Evolutionary conservation across 2,113 vertebrate species (phyloP), one percentile per base, ranked within the genome.

Genomic region (Polypterus senegalus): DNA sequence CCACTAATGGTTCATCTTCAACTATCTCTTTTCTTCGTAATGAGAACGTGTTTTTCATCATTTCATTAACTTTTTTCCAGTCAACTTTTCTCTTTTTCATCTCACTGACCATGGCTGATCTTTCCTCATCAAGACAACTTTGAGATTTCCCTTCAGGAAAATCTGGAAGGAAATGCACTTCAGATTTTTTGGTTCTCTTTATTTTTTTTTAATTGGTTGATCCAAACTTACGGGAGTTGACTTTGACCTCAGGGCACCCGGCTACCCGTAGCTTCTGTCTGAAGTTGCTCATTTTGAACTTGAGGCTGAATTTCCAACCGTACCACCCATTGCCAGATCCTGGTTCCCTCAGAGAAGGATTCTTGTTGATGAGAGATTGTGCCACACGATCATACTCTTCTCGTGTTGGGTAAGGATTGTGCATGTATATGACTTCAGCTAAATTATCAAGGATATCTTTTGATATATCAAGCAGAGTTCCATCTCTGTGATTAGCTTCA

Each of bases 201-300:
- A 49, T 4, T 6, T n/a, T 8, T 7, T 65, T 65, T 27, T 52
- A 46, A 5, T 67, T 63, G 56, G 5, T 43, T 27, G 11, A 9
- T 49, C 57, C 10, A n/a, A 46, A 57, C 48, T 65, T 61, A 45
- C 46, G 48, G 10, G 43, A 48, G 27, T 66, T 58, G 46, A 61
- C 54, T 57, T 57, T 5, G 47, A 66, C 47, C 49, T 62, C 60
- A 52, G 54, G 54, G 5, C 65, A 66, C 65, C 55, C 27, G 46
- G 9, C 61, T 60, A 54, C 47, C 10, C 47, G 48, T 49, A 61
- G 46, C 51, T 49, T 66, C 46, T 66, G 62, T 61, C 55, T 44
- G 49, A 63, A 65, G 53, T 68, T 71, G 10, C 61, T 63, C 58
- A 68, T 69, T 47, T 69, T 69, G n/a, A 67, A 69, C 49, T 57